Percentiles rank a stretch among this genome's conserved stretches.
These are phyloP conservation scores for Anhinga anhinga DNA, from an alignment of 2,113 vertebrate genomes.

Conservation along the genomic window DNA sequence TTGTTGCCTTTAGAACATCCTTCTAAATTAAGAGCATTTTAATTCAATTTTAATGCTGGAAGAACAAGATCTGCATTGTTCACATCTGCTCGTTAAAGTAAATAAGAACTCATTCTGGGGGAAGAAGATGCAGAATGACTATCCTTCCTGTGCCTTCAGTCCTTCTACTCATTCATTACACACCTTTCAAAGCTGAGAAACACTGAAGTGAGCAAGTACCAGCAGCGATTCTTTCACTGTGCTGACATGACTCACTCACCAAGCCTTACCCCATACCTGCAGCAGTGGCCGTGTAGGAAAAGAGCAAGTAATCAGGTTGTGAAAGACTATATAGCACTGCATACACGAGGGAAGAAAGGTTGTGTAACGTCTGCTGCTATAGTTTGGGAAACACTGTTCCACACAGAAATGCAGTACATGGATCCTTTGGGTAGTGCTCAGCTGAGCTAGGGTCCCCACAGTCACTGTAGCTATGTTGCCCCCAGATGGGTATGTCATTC, in stretches of 20 bases:
- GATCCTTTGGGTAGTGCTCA: neutral
- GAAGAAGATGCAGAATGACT: neutral
- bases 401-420: rapidly evolving
- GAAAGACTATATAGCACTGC: neutral
- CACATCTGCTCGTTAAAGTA: neutral
- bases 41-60: slow-evolving; percentile 38
- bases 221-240: neutral
- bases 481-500: neutral
- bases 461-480: neutral
- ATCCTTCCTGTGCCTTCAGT: slow-evolving; percentile 9
- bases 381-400: neutral
- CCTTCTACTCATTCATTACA: neutral
- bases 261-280: neutral
- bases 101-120: neutral
- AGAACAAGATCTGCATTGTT: slow-evolving; percentile 15
- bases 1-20: neutral
- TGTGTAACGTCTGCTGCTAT: neutral
- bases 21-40: slow-evolving; percentile 41
- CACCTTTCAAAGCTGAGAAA: neutral
- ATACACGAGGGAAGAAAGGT: neutral
- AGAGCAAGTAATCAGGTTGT: neutral
- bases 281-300: neutral
- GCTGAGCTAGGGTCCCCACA: neutral
- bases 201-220: neutral
- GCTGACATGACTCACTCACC: neutral